A percentile compares a stretch with the other conserved stretches of the same genome.
Conservation (phyloP, 2,797 vertebrate genomes). For the Sebastes matsubarae region DNA sequence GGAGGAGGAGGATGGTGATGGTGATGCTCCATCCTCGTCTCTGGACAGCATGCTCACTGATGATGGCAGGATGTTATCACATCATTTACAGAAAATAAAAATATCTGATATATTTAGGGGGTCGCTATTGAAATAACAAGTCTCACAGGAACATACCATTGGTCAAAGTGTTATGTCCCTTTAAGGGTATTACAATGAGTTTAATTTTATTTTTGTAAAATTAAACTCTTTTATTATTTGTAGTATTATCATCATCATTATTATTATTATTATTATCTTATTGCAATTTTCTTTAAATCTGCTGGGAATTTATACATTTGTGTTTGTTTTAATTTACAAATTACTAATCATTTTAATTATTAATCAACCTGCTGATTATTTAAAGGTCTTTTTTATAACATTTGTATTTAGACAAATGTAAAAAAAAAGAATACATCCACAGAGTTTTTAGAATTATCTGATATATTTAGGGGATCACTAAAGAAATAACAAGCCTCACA, state of each 20-base stretch:
- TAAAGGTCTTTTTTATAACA: no score
- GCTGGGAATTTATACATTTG: neutral
- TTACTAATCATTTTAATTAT: neutral
- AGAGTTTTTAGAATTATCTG: no score
- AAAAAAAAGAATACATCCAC: no score
- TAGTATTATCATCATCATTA: no score
- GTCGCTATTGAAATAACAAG: neutral
- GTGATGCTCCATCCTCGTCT: conserved; percentile 32
- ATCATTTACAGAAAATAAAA: neutral
- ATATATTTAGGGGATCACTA: no score
- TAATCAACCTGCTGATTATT: neutral
- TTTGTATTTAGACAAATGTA: no score
- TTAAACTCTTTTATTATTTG: no score
- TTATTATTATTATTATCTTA: no score
- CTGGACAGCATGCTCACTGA: conserved; percentile 6
- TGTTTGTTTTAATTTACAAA: neutral
- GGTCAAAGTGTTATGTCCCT: no score
- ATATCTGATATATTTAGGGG: neutral
- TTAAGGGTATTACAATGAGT: neutral
- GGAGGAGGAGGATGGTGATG: neutral
- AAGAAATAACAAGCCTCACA: no score
- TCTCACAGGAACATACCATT: neutral
- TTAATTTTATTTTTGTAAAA: neutral
- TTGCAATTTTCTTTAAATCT: neutral
- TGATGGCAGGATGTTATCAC: neutral